A percentile compares a stretch with the other conserved stretches of the same genome.
phyloP scores from a whole-genome alignment of 1,140 invertebrate genomes.

The Drosophila neocordata region DNA sequence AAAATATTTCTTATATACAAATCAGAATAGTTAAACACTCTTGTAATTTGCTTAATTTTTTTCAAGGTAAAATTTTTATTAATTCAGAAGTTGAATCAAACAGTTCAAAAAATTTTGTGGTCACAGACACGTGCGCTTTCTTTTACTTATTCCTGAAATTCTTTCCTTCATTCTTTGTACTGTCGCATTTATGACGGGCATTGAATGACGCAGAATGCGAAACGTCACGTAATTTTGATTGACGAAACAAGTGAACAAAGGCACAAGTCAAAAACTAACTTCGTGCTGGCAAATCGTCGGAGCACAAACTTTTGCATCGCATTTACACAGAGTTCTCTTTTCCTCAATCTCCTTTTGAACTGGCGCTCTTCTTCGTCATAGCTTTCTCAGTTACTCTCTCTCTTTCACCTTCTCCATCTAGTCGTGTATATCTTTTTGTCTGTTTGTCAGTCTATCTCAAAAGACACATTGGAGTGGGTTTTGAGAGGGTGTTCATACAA shows the following conservation, averaged over 20 bases:
- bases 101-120: background rate
- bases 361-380: background rate
- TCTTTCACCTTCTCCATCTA: background rate
- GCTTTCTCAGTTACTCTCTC: background rate
- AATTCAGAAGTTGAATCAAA: background rate
- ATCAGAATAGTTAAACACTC: too few species aligned
- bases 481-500: background rate
- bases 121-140: background rate
- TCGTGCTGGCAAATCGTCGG: conserved; percentile 60
- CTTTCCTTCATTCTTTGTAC: background rate
- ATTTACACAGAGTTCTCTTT: conserved; percentile 45
- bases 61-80: background rate
- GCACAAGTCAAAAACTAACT: conserved; percentile 60
- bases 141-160: background rate
- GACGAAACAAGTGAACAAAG: conserved; percentile 66
- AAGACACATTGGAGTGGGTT: background rate
- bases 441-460: background rate
- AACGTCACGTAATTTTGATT: conserved; percentile 77
- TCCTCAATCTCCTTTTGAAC: background rate
- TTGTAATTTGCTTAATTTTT: background rate
- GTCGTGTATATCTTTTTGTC: background rate
- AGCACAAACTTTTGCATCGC: conserved; percentile 60
- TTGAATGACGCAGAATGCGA: conserved; percentile 31
- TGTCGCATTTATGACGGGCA: conserved; percentile 36
- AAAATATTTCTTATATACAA: background rate